phyloP scores from a whole-genome alignment of 2,797 vertebrate genomes.

The Limosa lapponica region DNA sequence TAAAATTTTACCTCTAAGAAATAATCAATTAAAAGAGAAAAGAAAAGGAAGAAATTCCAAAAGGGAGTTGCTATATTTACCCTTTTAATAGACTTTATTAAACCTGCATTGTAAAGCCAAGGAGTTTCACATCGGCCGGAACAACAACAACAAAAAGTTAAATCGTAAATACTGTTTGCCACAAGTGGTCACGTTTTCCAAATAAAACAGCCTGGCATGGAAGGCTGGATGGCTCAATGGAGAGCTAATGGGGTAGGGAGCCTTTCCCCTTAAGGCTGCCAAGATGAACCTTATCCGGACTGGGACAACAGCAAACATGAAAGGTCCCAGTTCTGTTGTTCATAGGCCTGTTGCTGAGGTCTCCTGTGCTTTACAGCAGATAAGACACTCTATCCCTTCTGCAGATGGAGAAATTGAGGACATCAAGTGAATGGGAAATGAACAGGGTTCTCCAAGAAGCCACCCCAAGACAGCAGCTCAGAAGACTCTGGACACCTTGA shows the following conservation, averaged over 20 bases:
- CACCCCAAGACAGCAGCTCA: not conserved
- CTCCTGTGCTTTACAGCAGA: not conserved
- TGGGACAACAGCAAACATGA: not conserved
- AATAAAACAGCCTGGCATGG: constrained; percentile 11
- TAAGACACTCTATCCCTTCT: not conserved
- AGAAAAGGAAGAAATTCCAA: not conserved
- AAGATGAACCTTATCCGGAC: not conserved
- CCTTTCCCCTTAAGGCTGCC: not conserved
- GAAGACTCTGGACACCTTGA: not conserved
- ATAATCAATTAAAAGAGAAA: not conserved
- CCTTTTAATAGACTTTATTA: constrained; percentile 26
- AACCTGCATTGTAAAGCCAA: not conserved
- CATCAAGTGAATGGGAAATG: rapidly evolving
- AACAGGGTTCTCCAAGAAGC: not conserved
- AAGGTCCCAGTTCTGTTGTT: not conserved
- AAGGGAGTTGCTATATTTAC: constrained; percentile 36
- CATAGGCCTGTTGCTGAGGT: not conserved
- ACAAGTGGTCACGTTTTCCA: constrained; percentile 23
- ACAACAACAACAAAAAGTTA: not conserved
- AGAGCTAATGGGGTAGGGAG: not conserved
- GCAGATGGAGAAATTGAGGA: rapidly evolving
- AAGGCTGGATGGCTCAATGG: not conserved
- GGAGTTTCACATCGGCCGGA: not conserved
- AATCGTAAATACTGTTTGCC: not conserved
- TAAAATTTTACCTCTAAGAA: constrained; percentile 32